These are phyloP conservation scores for Anarhynchus alexandrinus DNA, from an alignment of 2,113 vertebrate genomes.

Conservation along the genomic window DNA sequence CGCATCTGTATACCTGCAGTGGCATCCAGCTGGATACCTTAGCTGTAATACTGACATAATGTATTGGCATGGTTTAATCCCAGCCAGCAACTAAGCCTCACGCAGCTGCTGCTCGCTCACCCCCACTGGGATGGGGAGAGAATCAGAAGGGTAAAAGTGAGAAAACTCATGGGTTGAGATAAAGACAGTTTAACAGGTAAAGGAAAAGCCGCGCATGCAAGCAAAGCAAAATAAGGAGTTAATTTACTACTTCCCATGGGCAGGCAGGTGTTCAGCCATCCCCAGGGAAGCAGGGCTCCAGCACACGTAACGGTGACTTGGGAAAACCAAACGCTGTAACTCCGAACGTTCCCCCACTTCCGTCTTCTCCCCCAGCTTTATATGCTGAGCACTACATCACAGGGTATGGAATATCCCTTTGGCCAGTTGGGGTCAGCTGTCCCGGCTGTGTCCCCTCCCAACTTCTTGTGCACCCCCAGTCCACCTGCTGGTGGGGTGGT, in stretches of 20 bases:
- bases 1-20: not conserved
- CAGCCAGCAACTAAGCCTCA: not conserved
- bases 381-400: not conserved
- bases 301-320: not conserved
- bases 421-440: not conserved
- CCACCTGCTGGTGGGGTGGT: not conserved
- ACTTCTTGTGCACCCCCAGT: not conserved
- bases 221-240: not conserved
- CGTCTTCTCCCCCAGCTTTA: not conserved
- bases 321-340: not conserved
- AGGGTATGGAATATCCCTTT: not conserved
- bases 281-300: not conserved
- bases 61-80: not conserved
- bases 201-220: not conserved
- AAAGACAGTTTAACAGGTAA: not conserved
- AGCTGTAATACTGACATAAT: not conserved
- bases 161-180: not conserved
- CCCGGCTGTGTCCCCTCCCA: not conserved
- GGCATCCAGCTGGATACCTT: not conserved
- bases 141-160: not conserved
- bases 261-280: not conserved
- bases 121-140: not conserved
- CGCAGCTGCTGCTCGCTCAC: not conserved
- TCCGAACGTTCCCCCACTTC: too few species aligned
- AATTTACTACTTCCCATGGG: not conserved